phyloP scores from a whole-genome alignment of 2,113 vertebrate genomes.

The Physeter macrocephalus region DNA sequence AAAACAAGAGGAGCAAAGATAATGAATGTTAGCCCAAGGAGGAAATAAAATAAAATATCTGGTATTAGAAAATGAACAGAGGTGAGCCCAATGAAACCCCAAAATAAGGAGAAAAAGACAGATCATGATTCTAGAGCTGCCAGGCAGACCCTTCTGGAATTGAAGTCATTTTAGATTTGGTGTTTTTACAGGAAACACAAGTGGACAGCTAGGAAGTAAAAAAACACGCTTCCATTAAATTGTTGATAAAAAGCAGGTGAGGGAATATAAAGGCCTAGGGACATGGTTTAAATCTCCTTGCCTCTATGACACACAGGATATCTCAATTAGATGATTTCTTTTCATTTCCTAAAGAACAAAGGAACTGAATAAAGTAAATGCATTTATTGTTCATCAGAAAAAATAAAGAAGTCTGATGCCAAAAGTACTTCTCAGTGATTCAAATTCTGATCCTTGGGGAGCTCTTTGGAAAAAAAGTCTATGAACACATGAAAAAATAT shows the following conservation, averaged over 20 bases:
- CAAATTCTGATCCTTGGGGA: neutral
- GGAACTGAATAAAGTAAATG: neutral
- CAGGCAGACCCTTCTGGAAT: neutral
- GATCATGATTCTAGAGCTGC: neutral
- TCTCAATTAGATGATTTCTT: neutral
- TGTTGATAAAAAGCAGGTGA: constrained; percentile 8
- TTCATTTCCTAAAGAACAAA: constrained; percentile 25
- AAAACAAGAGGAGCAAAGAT: neutral
- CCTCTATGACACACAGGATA: neutral
- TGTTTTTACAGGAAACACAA: neutral
- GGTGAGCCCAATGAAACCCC: neutral
- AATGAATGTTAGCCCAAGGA: neutral
- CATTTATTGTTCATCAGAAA: neutral
- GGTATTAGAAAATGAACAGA: neutral
- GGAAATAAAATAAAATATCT: neutral
- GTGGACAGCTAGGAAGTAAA: neutral
- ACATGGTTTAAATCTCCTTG: neutral
- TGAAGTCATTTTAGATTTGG: neutral
- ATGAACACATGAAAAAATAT: neutral
- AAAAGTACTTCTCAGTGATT: neutral
- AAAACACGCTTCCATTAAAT: neutral
- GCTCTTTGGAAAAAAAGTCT: neutral
- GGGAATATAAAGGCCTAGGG: neutral
- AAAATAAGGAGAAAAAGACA: neutral
- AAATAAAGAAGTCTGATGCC: neutral